A percentile compares a stretch with the other conserved stretches of the same genome.
Evolutionary conservation across 2,113 vertebrate species (phyloP).

Genomic region (Orientallactaga bullata): DNA sequence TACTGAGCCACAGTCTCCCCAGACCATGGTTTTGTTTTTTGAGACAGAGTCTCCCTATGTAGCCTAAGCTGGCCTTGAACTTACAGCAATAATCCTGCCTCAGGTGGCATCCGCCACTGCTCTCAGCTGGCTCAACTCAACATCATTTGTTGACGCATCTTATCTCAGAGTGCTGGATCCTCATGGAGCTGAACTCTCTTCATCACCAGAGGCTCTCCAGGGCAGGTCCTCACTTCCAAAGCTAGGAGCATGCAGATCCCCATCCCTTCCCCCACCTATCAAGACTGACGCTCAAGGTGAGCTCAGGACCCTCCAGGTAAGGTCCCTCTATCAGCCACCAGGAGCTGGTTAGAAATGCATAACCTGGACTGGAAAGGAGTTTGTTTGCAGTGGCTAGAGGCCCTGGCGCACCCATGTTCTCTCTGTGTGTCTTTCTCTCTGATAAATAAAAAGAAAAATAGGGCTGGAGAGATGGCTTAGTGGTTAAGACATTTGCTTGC

Average conservation of each 20-base stretch:
- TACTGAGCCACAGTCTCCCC: neutral
- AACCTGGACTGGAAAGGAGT: neutral
- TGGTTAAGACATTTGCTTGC: too few species aligned
- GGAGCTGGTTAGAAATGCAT: neutral
- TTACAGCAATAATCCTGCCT: neutral
- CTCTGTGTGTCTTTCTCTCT: too few species aligned
- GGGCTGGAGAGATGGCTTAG: too few species aligned
- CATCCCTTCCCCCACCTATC: neutral
- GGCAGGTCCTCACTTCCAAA: too few species aligned
- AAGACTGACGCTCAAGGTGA: neutral
- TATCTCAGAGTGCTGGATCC: neutral
- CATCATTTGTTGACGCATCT: too few species aligned
- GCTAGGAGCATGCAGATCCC: too few species aligned
- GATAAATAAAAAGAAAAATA: too few species aligned
- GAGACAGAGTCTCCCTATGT: neutral
- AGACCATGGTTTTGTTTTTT: neutral
- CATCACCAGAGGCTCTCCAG: neutral
- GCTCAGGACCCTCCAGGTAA: neutral
- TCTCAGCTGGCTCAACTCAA: neutral
- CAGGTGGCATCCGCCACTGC: neutral
- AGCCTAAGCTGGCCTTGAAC: neutral
- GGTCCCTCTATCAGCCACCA: neutral
- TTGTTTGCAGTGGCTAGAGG: too few species aligned
- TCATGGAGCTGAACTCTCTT: neutral
- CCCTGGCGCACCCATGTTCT: too few species aligned